phyloP scores from a whole-genome alignment of 2,797 vertebrate species.

The Mormyrus proboscirostris region DNA sequence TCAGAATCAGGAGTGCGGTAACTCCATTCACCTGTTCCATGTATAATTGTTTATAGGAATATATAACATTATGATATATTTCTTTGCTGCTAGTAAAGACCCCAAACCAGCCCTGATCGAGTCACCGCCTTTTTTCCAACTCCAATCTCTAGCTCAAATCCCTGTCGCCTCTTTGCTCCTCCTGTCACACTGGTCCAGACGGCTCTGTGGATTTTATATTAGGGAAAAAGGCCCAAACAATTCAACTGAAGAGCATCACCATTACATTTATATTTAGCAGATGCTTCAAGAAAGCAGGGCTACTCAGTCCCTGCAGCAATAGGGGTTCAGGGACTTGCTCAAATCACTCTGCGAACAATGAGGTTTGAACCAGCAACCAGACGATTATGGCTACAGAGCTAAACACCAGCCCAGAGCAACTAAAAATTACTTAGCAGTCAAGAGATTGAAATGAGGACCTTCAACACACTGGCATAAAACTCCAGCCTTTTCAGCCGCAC shows the following conservation, averaged over 20 bases:
- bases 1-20: not conserved
- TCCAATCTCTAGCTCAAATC: not conserved
- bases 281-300: not conserved
- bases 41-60: not conserved
- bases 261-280: not conserved
- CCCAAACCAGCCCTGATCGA: not conserved
- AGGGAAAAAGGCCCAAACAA: not conserved
- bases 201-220: not conserved
- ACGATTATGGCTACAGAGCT: not conserved
- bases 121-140: not conserved
- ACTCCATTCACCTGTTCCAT: not conserved
- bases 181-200: not conserved
- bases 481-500: not conserved
- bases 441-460: not conserved
- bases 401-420: not conserved
- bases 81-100: not conserved
- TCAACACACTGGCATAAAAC: not conserved
- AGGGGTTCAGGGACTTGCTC: not conserved
- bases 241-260: not conserved
- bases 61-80: not conserved
- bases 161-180: not conserved
- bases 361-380: not conserved
- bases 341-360: not conserved
- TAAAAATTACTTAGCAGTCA: not conserved
- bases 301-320: not conserved